phyloP scores from a whole-genome alignment of 1,140 invertebrate genomes.

The Contarinia nasturtii region DNA sequence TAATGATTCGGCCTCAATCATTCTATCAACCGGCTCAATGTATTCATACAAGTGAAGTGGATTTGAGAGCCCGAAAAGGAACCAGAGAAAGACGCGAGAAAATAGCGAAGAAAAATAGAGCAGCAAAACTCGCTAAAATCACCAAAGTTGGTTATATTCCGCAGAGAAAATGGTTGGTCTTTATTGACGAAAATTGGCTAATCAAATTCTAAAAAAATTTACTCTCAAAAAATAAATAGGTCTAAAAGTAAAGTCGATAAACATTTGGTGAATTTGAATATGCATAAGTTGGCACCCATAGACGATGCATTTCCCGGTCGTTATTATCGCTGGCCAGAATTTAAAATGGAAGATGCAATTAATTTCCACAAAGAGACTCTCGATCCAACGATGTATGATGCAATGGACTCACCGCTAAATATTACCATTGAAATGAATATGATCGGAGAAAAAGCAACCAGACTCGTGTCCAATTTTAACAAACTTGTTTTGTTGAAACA shows the following conservation, averaged over 20 bases:
- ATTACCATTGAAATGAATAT: slow-evolving; percentile 54
- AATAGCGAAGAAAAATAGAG: slow-evolving; percentile 47
- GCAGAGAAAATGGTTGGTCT: slow-evolving; percentile 24
- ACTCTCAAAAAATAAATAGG: too few relatives aligned
- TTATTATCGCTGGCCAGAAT: slow-evolving; percentile 39
- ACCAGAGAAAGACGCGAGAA: slow-evolving; percentile 48
- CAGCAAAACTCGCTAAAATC: slow-evolving; percentile 44
- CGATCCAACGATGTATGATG: slow-evolving; percentile 55
- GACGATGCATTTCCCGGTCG: slow-evolving; percentile 47
- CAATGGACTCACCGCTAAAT: slow-evolving; percentile 38
- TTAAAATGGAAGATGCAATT: slow-evolving; percentile 51
- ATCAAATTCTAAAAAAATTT: not conserved
- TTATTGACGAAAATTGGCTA: not conserved
- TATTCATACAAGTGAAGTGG: slow-evolving; percentile 22
- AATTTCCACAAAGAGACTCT: slow-evolving; percentile 50
- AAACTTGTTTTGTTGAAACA: slow-evolving; percentile 39
- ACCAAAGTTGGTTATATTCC: slow-evolving; percentile 27
- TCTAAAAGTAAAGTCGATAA: slow-evolving; percentile 18
- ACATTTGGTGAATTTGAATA: slow-evolving; percentile 34
- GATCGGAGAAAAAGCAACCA: slow-evolving; percentile 31
- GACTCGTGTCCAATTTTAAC: slow-evolving; percentile 38
- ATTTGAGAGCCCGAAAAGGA: slow-evolving; percentile 50
- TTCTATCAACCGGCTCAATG: slow-evolving; percentile 6
- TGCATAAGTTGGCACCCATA: slow-evolving; percentile 28
- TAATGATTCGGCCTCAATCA: too few relatives aligned